phyloP scores from a whole-genome alignment of 1,140 invertebrate species.

The Micrasema longulum region DNA sequence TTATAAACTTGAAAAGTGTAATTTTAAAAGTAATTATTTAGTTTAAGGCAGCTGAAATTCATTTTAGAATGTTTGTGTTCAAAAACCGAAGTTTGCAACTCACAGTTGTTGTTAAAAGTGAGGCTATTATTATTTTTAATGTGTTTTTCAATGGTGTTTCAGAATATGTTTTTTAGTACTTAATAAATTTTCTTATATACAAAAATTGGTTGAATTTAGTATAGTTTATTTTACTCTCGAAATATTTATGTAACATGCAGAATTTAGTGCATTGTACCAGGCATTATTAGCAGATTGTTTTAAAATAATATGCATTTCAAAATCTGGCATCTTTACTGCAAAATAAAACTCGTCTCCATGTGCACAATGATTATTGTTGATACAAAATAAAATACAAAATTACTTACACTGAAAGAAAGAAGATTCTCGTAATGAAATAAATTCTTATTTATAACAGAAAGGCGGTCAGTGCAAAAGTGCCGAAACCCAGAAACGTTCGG shows the following conservation, averaged over 20 bases:
- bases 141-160: background rate
- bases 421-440: too few species aligned
- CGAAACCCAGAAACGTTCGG: too few species aligned
- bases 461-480: too few species aligned
- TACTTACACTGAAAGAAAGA: too few species aligned
- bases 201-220: too few species aligned
- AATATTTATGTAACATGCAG: background rate
- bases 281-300: background rate
- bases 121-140: background rate
- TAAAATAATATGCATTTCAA: background rate
- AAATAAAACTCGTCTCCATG: background rate
- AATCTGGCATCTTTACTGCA: background rate
- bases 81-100: background rate
- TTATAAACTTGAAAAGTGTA: background rate
- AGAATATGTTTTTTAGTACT: slow-evolving; percentile 1
- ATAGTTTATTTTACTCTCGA: background rate
- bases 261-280: background rate
- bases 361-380: too few species aligned
- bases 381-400: too few species aligned
- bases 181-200: slow-evolving; percentile 1
- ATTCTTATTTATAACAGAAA: too few species aligned
- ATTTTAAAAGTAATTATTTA: background rate
- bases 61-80: background rate
- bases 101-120: background rate
- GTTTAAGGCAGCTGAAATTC: slow-evolving; percentile 1